These are phyloP conservation scores for Porites australiensis DNA, from an alignment of 64 coral and sea anemone species.

Conservation along the genomic window DNA sequence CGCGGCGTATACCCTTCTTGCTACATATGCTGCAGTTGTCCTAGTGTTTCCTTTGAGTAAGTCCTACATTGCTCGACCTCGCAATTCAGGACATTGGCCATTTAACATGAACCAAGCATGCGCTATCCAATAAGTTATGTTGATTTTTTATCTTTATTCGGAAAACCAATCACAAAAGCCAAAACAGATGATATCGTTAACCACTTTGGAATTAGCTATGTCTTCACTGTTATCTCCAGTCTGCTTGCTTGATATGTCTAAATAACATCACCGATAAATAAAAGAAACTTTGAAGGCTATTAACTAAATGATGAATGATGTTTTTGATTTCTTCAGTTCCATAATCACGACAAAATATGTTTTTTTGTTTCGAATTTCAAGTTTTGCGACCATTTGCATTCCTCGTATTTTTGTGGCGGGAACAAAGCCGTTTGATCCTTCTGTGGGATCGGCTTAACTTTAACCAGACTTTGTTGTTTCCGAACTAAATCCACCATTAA, in stretches of 20 bases:
- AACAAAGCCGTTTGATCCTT: no score
- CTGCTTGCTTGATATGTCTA: not conserved
- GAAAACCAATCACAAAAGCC: conserved; percentile 22
- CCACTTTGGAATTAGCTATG: conserved; percentile 40
- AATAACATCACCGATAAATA: not conserved
- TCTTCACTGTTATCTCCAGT: conserved; percentile 13
- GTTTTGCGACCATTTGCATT: no score
- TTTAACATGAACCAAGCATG: not conserved
- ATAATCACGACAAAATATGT: no score
- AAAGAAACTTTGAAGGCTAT: not conserved
- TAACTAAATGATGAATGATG: no score
- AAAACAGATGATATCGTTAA: not conserved
- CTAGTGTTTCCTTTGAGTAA: not conserved
- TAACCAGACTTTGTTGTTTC: no score
- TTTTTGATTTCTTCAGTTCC: no score
- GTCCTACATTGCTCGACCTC: not conserved
- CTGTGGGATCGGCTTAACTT: no score
- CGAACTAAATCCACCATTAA: no score
- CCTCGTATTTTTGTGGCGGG: no score
- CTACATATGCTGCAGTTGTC: not conserved
- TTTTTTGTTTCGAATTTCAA: no score
- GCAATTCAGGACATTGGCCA: not conserved
- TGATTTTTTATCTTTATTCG: not conserved
- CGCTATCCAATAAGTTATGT: not conserved
- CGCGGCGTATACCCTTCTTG: not conserved